Evolutionary conservation across 1,140 invertebrate species (phyloP), one percentile per base, ranked within the genome.

Genomic region (Cydia amplana): DNA sequence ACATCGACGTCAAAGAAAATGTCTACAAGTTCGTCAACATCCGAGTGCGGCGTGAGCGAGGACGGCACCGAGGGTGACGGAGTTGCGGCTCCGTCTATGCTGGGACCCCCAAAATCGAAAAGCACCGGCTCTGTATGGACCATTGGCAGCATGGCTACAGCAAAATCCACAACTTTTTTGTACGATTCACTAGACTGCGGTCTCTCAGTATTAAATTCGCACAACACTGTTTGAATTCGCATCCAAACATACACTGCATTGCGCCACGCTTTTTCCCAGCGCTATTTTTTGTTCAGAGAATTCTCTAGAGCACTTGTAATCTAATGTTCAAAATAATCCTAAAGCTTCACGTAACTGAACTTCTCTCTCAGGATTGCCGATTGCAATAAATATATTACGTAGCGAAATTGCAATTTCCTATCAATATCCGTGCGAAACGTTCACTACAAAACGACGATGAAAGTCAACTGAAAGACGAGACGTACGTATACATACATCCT

Each of bases 401-500:
- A 89, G 86, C 87, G 87, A 90, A 87, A 89, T 82, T 90, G 86
- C 86, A 90, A 89, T 91, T 90, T 89, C 82, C 84, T 91, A 87
- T 90, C 85, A 82, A 91, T 85, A 87, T 85, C 85, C 86, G 87
- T 88, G 87, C 89, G 85, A 91, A 91, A 90, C 91, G 91, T 91
- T 92, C 88, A 83, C 91, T 87, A 87, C 89, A 87, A 91, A 91
- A 91, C 89, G 88, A 87, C 86, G 91, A 91, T 90, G 88, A 92
- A 92, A 92, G 91, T 92, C 91, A 91, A 92, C 91, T 92, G 91
- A 90, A 90, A 91, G 89, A 89, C 89, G 91, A 92, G 89, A 91
- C 87, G 85, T 89, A 90, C 84, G 88, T 90, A 92, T 92, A 90
- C 85, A 87, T 87, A 89, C 85, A 89, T 91, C 89, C 88, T 89